These are phyloP conservation scores for Gracilinanus agilis DNA, from an alignment of 2,113 vertebrate genomes.

Conservation along the genomic window DNA sequence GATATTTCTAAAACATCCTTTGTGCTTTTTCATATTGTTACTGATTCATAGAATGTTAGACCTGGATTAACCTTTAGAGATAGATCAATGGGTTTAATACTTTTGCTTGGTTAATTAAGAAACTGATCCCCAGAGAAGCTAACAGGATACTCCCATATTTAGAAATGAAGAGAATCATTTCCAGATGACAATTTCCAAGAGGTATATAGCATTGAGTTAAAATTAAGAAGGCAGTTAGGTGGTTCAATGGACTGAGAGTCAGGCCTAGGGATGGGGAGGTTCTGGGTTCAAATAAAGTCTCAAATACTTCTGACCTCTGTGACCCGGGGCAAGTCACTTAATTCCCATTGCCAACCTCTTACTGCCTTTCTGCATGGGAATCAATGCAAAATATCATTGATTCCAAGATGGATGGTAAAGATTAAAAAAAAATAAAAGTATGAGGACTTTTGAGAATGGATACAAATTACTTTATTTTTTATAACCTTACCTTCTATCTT, in stretches of 20 bases:
- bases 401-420: too few species aligned
- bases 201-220: neutral
- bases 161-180: neutral
- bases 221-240: neutral
- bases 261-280: too few species aligned
- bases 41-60: neutral
- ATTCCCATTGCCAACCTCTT: too few species aligned
- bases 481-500: too few species aligned
- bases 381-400: too few species aligned
- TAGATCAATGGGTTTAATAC: neutral
- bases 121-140: neutral
- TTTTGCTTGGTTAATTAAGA: neutral
- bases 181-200: neutral
- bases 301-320: too few species aligned
- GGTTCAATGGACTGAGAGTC: too few species aligned
- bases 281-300: too few species aligned
- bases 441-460: slow-evolving; percentile 15
- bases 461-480: neutral
- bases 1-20: neutral
- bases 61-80: neutral
- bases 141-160: neutral
- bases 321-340: too few species aligned
- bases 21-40: neutral
- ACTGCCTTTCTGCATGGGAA: too few species aligned
- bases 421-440: neutral